These are phyloP conservation scores for Distichodus sexfasciatus DNA, from an alignment of 2,797 vertebrate genomes.

Conservation along the genomic window DNA sequence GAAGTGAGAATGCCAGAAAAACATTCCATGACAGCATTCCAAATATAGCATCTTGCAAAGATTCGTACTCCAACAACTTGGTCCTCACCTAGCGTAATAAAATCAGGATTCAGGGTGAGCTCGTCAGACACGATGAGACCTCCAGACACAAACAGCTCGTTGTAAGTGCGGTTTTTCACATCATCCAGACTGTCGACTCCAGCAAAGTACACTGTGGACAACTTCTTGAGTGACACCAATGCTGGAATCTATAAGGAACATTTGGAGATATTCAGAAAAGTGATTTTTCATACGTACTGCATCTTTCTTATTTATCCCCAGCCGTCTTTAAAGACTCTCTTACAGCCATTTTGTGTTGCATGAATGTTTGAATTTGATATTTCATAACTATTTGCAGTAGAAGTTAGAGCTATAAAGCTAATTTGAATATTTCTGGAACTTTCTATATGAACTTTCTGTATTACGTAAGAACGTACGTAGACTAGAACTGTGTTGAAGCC, in stretches of 20 bases:
- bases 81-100: constrained; percentile 79
- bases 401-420: no score
- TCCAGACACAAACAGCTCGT: constrained; percentile 93
- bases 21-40: no score
- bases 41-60: not conserved
- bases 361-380: no score
- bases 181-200: constrained; percentile 96
- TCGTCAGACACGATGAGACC: constrained; percentile 96
- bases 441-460: no score
- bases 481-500: no score
- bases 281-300: not conserved
- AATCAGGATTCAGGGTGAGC: constrained; percentile 90
- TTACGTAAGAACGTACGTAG: no score
- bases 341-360: no score
- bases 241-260: constrained; percentile 82
- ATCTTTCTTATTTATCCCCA: no score
- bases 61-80: not conserved
- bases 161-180: constrained; percentile 96
- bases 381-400: no score
- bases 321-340: no score
- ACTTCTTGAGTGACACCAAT: constrained; percentile 89
- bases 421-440: no score
- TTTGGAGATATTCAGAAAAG: not conserved
- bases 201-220: constrained; percentile 92
- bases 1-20: no score